Percentiles rank a stretch among this genome's conserved stretches.
These are phyloP conservation scores for Tamandua tetradactyla DNA, from an alignment of 2,797 vertebrate species.

Conservation along the genomic window DNA sequence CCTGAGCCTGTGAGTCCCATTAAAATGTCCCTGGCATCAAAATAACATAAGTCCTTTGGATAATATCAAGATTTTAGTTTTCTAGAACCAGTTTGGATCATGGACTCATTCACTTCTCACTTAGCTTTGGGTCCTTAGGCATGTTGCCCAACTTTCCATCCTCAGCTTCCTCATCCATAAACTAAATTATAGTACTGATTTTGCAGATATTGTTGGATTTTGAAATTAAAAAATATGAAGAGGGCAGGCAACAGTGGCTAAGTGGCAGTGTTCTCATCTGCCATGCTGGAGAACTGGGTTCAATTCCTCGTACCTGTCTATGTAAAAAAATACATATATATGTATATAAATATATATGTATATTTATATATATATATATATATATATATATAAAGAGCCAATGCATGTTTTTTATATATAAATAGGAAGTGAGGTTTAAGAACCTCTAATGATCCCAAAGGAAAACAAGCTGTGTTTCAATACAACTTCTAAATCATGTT, in stretches of 20 bases:
- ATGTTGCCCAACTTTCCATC: background rate
- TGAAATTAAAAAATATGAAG: conserved; percentile 1
- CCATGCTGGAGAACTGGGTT: too few relatives aligned
- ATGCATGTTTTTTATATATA: background rate
- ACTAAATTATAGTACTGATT: background rate
- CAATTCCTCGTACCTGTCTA: too few relatives aligned
- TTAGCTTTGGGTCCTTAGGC: background rate
- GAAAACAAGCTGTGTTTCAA: conserved; percentile 34
- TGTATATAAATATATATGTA: too few relatives aligned
- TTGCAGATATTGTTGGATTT: background rate
- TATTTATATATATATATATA: too few relatives aligned
- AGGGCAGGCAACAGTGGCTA: too few relatives aligned
- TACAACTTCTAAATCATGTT: background rate
- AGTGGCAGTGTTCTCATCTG: too few relatives aligned
- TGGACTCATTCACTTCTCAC: background rate
- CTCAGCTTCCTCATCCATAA: conserved; percentile 27
- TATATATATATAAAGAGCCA: too few relatives aligned
- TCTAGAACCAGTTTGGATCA: background rate
- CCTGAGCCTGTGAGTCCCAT: background rate
- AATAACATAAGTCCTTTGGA: background rate
- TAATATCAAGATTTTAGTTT: background rate
- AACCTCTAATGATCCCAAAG: background rate
- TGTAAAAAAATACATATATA: too few relatives aligned
- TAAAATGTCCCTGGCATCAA: background rate
- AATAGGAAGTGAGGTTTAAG: conserved; percentile 1